phyloP scores from a whole-genome alignment of 2,888 invertebrate genomes.

The Epistrophe eligans region DNA sequence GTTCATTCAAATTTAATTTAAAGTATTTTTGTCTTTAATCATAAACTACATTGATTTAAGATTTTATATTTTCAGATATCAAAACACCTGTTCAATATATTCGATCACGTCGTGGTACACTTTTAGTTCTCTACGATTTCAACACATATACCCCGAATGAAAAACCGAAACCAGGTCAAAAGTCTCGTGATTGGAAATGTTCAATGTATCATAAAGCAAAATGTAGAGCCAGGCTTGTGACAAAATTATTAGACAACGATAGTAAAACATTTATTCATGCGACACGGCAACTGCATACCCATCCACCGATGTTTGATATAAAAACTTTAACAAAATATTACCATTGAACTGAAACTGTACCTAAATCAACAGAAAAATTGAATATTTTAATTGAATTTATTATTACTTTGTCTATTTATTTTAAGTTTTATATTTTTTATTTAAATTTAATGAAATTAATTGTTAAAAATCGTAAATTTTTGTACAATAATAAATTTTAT shows the following conservation, averaged over 20 bases:
- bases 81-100: conserved; percentile 76
- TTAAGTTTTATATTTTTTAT: neutral
- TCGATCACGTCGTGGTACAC: conserved; percentile 80
- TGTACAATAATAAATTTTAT: neutral
- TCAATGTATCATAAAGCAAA: conserved; percentile 83
- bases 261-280: conserved; percentile 78
- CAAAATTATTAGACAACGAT: conserved; percentile 78
- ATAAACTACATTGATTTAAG: conserved; percentile 9
- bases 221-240: conserved; percentile 82
- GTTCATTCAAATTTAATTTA: too few species aligned
- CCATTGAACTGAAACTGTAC: conserved; percentile 35
- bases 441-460: neutral
- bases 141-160: conserved; percentile 84
- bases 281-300: conserved; percentile 80
- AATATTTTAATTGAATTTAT: neutral
- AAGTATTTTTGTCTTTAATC: neutral
- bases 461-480: neutral
- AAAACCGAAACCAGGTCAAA: conserved; percentile 80
- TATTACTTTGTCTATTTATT: neutral
- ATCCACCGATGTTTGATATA: conserved; percentile 79
- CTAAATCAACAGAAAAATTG: neutral
- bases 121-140: conserved; percentile 80
- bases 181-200: conserved; percentile 83
- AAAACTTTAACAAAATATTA: conserved; percentile 40
- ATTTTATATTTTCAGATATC: conserved; percentile 59